These are phyloP conservation scores for Trogon surrucura DNA, from an alignment of 2,113 vertebrate genomes.

Conservation along the genomic window DNA sequence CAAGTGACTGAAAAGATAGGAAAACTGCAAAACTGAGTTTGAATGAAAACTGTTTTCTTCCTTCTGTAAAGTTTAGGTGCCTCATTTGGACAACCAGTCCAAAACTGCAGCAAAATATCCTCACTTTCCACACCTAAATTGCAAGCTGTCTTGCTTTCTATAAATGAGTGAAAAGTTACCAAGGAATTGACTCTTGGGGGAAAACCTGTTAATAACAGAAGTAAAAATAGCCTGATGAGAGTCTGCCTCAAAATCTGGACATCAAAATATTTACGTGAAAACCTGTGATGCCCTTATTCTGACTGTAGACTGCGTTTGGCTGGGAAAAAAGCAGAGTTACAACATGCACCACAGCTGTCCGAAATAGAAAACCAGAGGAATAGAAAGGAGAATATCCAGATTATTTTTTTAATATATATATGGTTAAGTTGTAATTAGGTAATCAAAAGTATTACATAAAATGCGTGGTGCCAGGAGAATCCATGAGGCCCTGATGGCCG, in stretches of 20 bases:
- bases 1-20: neutral
- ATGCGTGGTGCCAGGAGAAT: neutral
- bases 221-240: neutral
- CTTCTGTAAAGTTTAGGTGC: neutral
- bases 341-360: neutral
- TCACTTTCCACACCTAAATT: neutral
- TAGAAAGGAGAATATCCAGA: neutral
- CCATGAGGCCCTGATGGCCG: neutral
- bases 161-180: neutral
- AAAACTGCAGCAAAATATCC: neutral
- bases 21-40: neutral
- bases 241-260: neutral
- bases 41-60: neutral
- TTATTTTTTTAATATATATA: neutral
- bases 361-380: neutral
- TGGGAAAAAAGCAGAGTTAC: neutral
- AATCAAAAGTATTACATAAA: neutral
- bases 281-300: neutral
- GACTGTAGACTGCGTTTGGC: neutral
- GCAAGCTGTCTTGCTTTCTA: accelerated
- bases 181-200: neutral
- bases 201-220: neutral
- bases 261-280: neutral
- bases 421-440: neutral
- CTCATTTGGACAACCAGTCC: neutral